Base-by-base conservation (phyloP, 2,888 invertebrate genomes). In the Hololepta plana region DNA sequence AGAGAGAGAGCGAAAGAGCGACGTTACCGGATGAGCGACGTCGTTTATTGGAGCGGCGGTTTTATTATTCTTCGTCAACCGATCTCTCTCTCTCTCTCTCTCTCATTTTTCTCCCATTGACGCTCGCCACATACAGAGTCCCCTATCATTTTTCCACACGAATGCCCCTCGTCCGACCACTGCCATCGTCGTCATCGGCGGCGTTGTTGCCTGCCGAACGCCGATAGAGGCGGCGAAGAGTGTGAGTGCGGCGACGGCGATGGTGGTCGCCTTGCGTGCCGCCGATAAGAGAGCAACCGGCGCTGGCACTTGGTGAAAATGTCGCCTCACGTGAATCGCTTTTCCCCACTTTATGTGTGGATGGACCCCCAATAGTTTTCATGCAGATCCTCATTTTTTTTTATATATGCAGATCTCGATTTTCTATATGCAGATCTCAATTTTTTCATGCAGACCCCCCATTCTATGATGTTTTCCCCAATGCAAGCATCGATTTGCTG, bases 111-210 rank as follows among this genome's bases (percentile, higher is more conserved):
- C n/a, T n/a, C n/a, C n/a, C 33, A 34, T 29, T 27, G 28, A n/a
- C n/a, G n/a, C n/a, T n/a, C n/a, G n/a, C n/a, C n/a, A n/a, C 7
- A 17, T 17, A 17, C 17, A 17, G 6, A 17, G 6, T 7, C 42
- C 49, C 50, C 60, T 62, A 62, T 62, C 62, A 57, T 62, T 62
- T 62, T 62, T 62, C 61, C 61, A 58, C 62, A 62, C 58, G 59
- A 54, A 49, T 56, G 55, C 47, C 48, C 51, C 51, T 17, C 17
- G 17, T 17, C 17, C 17, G n/a, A 7, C 17, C 6, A 7, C 6
- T 17, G n/a, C 17, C 6, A 17, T 8, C 7, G 17, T 7, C 7
- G 17, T 8, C 17, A n/a, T 7, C n/a, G 17, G 17, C 17, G 17
- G 17, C 17, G 7, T 17, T 17, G 17, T 17, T 38, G 45, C 42